These are phyloP conservation scores for Spisula subtruncata DNA, from an alignment of 2,888 invertebrate genomes.

Conservation along the genomic window DNA sequence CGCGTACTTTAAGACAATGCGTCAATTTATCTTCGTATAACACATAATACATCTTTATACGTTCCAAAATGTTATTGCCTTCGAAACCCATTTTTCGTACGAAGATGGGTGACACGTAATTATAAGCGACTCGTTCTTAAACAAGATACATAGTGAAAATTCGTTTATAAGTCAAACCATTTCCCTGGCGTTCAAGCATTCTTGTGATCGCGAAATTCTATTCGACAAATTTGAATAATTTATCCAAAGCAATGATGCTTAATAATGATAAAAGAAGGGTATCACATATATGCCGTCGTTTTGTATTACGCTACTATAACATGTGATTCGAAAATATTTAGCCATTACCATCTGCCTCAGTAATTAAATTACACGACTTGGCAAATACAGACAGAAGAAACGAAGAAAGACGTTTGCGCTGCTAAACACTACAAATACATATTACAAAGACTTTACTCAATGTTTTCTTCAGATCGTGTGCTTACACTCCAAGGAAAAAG, in stretches of 20 bases:
- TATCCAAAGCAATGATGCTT: not conserved
- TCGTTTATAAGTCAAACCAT: not conserved
- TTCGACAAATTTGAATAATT: conserved; percentile 7
- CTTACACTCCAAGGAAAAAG: too few relatives aligned
- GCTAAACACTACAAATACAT: too few relatives aligned
- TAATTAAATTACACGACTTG: not conserved
- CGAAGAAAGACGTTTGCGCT: too few relatives aligned
- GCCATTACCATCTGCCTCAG: not conserved
- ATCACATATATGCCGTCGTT: not conserved
- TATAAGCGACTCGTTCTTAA: not conserved
- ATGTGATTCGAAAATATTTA: not conserved
- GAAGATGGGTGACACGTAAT: not conserved
- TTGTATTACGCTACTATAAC: not conserved
- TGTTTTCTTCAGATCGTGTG: too few relatives aligned
- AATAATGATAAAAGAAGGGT: not conserved
- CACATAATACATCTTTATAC: not conserved
- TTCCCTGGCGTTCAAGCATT: not conserved
- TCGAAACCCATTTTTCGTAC: not conserved
- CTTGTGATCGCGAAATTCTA: not conserved
- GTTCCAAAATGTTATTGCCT: not conserved
- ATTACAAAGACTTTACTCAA: too few relatives aligned
- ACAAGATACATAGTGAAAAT: not conserved
- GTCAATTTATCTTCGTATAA: too few relatives aligned
- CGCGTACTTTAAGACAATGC: too few relatives aligned
- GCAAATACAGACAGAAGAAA: not conserved